These are phyloP conservation scores for Meloidogyne floridensis DNA, from an alignment of 1,140 invertebrate species.

Conservation along the genomic window DNA sequence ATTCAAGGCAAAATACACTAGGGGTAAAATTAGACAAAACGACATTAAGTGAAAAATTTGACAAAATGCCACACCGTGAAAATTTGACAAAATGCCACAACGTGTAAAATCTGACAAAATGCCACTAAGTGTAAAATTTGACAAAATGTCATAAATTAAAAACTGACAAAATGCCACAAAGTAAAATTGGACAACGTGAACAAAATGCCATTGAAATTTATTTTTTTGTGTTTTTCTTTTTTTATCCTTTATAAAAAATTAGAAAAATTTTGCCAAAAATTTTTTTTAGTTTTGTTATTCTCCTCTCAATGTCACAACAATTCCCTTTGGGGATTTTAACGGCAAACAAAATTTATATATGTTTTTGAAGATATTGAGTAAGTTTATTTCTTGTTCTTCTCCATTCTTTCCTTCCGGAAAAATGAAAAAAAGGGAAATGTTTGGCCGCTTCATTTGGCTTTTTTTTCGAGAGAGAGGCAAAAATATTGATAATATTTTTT, in stretches of 20 bases:
- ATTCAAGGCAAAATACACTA: too few relatives aligned
- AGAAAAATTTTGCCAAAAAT: neutral
- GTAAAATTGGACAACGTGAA: too few relatives aligned
- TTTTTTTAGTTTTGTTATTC: neutral
- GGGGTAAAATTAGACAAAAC: too few relatives aligned
- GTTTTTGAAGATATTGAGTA: too few relatives aligned
- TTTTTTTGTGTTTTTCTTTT: neutral
- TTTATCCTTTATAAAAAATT: neutral
- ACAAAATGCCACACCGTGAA: neutral
- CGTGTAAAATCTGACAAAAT: too few relatives aligned
- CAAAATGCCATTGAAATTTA: too few relatives aligned
- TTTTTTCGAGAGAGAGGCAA: neutral
- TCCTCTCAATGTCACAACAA: neutral
- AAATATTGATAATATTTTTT: too few relatives aligned
- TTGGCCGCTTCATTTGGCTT: neutral
- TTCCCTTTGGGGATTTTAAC: neutral
- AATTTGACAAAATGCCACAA: too few relatives aligned
- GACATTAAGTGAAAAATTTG: too few relatives aligned
- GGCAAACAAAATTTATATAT: too few relatives aligned
- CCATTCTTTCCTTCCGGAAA: neutral
- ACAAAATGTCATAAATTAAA: neutral
- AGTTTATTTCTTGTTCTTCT: too few relatives aligned
- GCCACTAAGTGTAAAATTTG: neutral
- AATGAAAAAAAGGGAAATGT: neutral
- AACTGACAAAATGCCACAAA: neutral